Conservation (phyloP, 2,797 vertebrate species). For the Philypnodon macrostomus region DNA sequence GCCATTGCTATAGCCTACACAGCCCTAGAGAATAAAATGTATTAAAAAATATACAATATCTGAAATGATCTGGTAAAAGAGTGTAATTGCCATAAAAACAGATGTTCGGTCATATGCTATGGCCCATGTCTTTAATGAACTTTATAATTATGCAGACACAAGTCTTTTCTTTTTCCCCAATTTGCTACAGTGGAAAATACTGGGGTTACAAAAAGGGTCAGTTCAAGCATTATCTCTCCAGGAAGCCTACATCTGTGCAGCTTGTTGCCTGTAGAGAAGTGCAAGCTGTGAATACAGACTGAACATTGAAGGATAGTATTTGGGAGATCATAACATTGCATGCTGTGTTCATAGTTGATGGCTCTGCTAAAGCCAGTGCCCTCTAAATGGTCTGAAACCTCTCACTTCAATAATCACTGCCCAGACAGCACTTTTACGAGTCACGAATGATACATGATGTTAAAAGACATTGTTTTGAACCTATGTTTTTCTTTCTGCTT, state of each 20-base stretch:
- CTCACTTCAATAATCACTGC: constrained; percentile 33
- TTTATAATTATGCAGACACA: neutral
- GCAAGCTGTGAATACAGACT: constrained; percentile 81
- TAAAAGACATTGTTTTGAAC: constrained; percentile 66
- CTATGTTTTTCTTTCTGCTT: constrained; percentile 71
- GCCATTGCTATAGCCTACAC: no score
- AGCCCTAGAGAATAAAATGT: no score
- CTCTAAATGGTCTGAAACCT: constrained; percentile 72
- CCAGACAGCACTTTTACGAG: constrained; percentile 25
- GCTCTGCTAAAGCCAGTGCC: constrained; percentile 58
- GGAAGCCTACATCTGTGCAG: constrained; percentile 74
- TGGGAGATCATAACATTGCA: constrained; percentile 66
- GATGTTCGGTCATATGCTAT: no score
- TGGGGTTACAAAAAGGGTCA: constrained; percentile 46
- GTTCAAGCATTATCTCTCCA: constrained; percentile 52
- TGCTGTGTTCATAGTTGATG: constrained; percentile 69
- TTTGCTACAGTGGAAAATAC: constrained; percentile 27
- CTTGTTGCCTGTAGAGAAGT: constrained; percentile 73
- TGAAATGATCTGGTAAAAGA: no score
- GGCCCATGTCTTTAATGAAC: no score
- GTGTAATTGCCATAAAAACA: no score
- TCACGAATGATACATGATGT: constrained; percentile 54
- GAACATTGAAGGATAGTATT: constrained; percentile 76
- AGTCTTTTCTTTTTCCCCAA: constrained; percentile 22
- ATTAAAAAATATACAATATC: no score